Conservation (phyloP, 2,113 vertebrate species). For the Chunga burmeisteri region DNA sequence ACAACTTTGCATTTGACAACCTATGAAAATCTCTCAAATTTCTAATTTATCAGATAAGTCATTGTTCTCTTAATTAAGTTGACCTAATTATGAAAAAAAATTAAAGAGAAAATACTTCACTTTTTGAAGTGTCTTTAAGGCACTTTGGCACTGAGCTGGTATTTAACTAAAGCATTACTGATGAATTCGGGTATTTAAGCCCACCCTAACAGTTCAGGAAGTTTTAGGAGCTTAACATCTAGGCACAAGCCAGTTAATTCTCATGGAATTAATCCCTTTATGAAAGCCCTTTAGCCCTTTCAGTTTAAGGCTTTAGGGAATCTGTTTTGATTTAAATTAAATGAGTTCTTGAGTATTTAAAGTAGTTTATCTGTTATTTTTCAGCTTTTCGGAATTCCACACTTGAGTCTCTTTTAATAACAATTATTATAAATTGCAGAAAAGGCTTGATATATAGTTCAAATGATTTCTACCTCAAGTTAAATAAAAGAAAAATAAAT, state of each 20-base stretch:
- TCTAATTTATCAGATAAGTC: background rate
- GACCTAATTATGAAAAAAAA: conserved; percentile 17
- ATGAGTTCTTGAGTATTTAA: background rate
- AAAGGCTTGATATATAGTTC: background rate
- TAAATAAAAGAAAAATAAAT: background rate
- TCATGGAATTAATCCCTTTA: background rate
- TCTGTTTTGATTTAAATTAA: conserved; percentile 13
- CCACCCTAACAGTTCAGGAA: background rate
- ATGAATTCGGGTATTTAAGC: background rate
- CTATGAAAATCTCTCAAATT: background rate
- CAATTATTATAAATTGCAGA: background rate
- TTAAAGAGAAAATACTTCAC: background rate
- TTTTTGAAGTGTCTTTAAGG: background rate
- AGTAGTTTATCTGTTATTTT: conserved; percentile 9
- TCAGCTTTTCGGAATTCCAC: background rate
- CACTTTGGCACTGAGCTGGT: background rate
- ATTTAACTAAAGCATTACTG: background rate
- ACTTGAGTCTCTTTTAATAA: background rate
- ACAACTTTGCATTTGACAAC: background rate
- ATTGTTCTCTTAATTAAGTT: background rate
- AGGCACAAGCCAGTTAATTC: background rate
- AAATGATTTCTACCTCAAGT: background rate
- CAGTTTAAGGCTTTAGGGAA: background rate
- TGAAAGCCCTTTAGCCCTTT: conserved; percentile 12
- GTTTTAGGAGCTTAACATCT: conserved; percentile 1